Evolutionary conservation across 2,113 vertebrate species (phyloP).

Genomic region (Fulica atra): DNA sequence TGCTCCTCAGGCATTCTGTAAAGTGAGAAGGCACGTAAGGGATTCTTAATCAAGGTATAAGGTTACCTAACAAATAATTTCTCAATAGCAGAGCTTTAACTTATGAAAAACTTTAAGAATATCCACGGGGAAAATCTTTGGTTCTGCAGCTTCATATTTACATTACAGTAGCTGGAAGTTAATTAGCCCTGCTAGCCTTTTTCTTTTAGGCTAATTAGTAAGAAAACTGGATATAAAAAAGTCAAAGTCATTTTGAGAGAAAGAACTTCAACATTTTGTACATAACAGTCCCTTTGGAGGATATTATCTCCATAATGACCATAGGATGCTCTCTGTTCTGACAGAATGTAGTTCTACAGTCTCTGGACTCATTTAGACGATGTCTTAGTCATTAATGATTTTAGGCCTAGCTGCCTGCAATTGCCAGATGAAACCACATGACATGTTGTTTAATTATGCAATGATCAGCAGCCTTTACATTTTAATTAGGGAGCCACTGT

Average conservation of each 20-base stretch:
- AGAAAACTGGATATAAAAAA: slow-evolving; percentile 65
- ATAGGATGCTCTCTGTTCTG: slow-evolving; percentile 30
- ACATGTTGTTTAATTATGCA: slow-evolving; percentile 79
- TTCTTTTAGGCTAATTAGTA: slow-evolving; percentile 75
- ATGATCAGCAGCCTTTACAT: slow-evolving; percentile 80
- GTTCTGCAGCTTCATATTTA: slow-evolving; percentile 53
- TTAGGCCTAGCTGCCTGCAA: slow-evolving; percentile 40
- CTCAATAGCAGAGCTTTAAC: slow-evolving; percentile 21
- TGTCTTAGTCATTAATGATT: slow-evolving; percentile 43
- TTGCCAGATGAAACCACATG: slow-evolving; percentile 61
- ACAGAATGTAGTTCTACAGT: slow-evolving; percentile 16
- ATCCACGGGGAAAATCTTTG: slow-evolving; percentile 39
- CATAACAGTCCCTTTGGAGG: slow-evolving; percentile 54
- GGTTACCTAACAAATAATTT: slow-evolving; percentile 28
- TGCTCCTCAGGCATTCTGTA: background rate
- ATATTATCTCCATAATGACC: slow-evolving; percentile 67
- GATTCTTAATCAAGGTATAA: background rate
- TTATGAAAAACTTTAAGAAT: slow-evolving; percentile 5
- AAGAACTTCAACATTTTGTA: slow-evolving; percentile 33
- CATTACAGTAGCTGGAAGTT: slow-evolving; percentile 65
- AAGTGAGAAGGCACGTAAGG: background rate
- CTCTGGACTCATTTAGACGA: slow-evolving; percentile 55
- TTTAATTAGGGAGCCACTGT: slow-evolving; percentile 78
- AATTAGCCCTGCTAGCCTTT: slow-evolving; percentile 73
- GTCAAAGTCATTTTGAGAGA: slow-evolving; percentile 57